phyloP scores from a whole-genome alignment of 2,888 invertebrate genomes.

The Caenorhabditis japonica region DNA sequence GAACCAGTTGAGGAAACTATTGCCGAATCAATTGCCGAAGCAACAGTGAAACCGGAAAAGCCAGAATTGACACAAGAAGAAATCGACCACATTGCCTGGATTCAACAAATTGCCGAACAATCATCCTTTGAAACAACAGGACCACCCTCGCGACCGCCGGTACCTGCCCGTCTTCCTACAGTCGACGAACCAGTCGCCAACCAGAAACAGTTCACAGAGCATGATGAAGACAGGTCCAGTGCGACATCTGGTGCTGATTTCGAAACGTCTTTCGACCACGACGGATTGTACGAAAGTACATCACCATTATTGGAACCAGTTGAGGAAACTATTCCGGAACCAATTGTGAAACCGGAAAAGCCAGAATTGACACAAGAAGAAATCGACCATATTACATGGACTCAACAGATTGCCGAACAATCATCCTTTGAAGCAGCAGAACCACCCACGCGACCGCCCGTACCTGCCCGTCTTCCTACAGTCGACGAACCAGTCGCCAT shows the following conservation, averaged over 20 bases:
- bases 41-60: neutral
- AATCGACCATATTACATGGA: constrained; percentile 43
- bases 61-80: constrained; percentile 33
- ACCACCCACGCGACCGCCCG: constrained; percentile 13
- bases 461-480: constrained; percentile 16
- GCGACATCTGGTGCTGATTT: constrained; percentile 55
- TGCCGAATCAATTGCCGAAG: constrained; percentile 6
- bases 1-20: constrained; percentile 10
- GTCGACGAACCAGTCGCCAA: constrained; percentile 4
- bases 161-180: constrained; percentile 8
- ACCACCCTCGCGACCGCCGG: constrained; percentile 14
- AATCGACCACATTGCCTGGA: constrained; percentile 49
- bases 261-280: constrained; percentile 29
- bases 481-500: constrained; percentile 5
- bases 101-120: constrained; percentile 31
- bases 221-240: constrained; percentile 22
- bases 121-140: constrained; percentile 37
- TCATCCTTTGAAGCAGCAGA: constrained; percentile 28
- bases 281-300: neutral
- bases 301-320: constrained; percentile 13
- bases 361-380: constrained; percentile 43
- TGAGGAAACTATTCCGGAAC: neutral
- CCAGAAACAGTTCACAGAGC: neutral
- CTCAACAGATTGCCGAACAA: constrained; percentile 24
- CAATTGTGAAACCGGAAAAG: neutral